Evolutionary conservation across 2,797 vertebrate genomes (phyloP), one percentile per base, ranked within the genome.

Genomic region (Rhinogobio ventralis): DNA sequence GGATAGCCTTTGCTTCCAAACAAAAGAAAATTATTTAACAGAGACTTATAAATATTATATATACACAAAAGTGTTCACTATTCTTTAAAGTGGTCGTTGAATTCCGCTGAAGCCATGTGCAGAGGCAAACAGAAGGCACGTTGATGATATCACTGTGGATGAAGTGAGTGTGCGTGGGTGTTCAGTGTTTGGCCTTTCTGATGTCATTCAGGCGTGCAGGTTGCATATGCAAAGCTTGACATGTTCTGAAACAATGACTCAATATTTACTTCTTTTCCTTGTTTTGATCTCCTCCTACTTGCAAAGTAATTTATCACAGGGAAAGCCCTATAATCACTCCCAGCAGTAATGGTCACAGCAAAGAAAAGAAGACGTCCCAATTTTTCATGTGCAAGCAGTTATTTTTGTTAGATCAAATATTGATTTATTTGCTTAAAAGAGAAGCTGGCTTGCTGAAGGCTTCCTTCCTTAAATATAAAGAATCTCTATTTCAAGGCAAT

Each of bases 211-310:
- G 72, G 71, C 17, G 3, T 62, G 71, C 71, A 71, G 83, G 80
- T 51, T 73, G 72, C 49, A 85, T 85, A 33, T 67, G 23, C 79
- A 49, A 78, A 79, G 82, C 53, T 15, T 86, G 45, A 82, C 51
- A 71, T 81, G 88, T 86, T 80, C 55, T 79, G 46, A 89, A 89
- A 81, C 33, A n/a, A 82, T 84, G 78, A 78, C 72, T 80, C 49
- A 64, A 74, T 77, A 69, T 77, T 66, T 83, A 68, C 77, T 79
- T 73, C 3, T 68, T 62, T 82, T 84, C 55, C 79, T 87, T 55
- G 79, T 85, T 88, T 64, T 64, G 53, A 57, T 76, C 74, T 69
- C 33, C 82, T 67, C 36, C 74, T 71, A 76, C 64, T 60, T 39
- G 4, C 0, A 36, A 28, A n/a, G n/a, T 68, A 46, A 33, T 85